Evolutionary conservation across 2,113 vertebrate genomes (phyloP).

Genomic region (Ptychochromis oligacanthus): DNA sequence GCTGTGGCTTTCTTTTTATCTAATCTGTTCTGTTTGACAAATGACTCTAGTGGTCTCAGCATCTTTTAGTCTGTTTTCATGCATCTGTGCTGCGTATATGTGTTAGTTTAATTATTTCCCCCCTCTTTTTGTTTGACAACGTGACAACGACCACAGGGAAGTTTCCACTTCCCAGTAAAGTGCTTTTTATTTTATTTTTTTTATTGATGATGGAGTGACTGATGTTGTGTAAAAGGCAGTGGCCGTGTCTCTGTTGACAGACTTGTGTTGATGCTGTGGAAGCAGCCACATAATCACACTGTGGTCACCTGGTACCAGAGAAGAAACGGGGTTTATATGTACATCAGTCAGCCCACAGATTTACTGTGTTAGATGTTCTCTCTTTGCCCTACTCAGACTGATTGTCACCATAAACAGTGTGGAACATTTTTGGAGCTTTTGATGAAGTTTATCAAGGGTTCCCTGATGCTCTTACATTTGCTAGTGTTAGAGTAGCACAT

Average conservation of each 20-base stretch:
- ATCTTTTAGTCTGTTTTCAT: conserved; percentile 60
- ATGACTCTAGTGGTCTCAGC: conserved; percentile 62
- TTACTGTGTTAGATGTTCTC: conserved; percentile 45
- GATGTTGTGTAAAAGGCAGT: conserved; percentile 64
- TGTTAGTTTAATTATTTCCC: conserved; percentile 76
- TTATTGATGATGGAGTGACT: conserved; percentile 66
- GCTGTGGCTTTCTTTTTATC: conserved; percentile 65
- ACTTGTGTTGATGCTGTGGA: conserved; percentile 52
- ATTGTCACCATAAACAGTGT: conserved; percentile 11
- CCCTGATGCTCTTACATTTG: not conserved
- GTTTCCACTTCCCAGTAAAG: conserved; percentile 77
- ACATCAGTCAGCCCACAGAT: conserved; percentile 56
- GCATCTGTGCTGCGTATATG: conserved; percentile 42
- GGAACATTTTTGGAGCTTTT: conserved; percentile 49
- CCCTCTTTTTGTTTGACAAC: conserved; percentile 62
- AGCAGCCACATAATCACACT: conserved; percentile 68
- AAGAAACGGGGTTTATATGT: conserved; percentile 25
- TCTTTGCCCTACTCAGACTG: not conserved
- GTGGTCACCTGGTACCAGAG: conserved; percentile 56
- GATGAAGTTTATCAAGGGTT: conserved; percentile 22
- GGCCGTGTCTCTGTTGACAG: conserved; percentile 70
- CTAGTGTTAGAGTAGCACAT: not conserved
- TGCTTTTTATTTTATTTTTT: not conserved
- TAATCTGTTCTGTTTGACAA: conserved; percentile 57
- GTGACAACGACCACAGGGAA: conserved; percentile 75